These are phyloP conservation scores for Pachydiplax longipennis DNA, from an alignment of 2,888 invertebrate genomes.

Conservation along the genomic window DNA sequence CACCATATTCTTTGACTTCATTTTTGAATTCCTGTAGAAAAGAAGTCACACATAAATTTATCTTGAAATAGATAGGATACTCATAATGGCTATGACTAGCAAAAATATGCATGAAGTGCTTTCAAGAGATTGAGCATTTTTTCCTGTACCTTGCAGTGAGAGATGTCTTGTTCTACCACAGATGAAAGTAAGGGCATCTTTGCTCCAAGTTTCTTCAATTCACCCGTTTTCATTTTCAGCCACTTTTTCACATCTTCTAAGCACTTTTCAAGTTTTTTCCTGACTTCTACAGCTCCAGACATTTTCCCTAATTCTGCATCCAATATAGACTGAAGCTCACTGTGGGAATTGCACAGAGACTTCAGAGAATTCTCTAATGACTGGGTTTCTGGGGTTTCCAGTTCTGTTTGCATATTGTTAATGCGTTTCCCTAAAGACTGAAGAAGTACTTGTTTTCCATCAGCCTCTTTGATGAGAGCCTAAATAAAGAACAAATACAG, in stretches of 20 bases:
- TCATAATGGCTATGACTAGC: background rate
- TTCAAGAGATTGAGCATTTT: slow-evolving; percentile 42
- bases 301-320: slow-evolving; percentile 78
- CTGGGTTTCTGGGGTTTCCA: slow-evolving; percentile 84
- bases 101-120: background rate
- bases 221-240: slow-evolving; percentile 79
- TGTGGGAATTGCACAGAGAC: slow-evolving; percentile 77
- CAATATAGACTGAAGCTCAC: slow-evolving; percentile 73
- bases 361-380: slow-evolving; percentile 77
- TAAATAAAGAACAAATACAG: slow-evolving; percentile 50
- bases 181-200: slow-evolving; percentile 80
- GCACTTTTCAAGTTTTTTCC: slow-evolving; percentile 78
- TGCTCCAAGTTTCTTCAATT: slow-evolving; percentile 77
- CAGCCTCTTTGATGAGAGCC: slow-evolving; percentile 81
- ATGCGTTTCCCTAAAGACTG: slow-evolving; percentile 85
- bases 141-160: slow-evolving; percentile 69
- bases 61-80: background rate
- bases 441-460: slow-evolving; percentile 81
- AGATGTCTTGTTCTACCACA: slow-evolving; percentile 84
- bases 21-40: slow-evolving; percentile 67
- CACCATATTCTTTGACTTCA: slow-evolving; percentile 80
- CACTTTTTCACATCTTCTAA: slow-evolving; percentile 81
- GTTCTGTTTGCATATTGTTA: slow-evolving; percentile 81
- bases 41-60: background rate
- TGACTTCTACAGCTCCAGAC: slow-evolving; percentile 70